Evolutionary conservation across 2,888 invertebrate species (phyloP), one percentile per base, ranked within the genome.

Genomic region (Pardosa pseudoannulata): DNA sequence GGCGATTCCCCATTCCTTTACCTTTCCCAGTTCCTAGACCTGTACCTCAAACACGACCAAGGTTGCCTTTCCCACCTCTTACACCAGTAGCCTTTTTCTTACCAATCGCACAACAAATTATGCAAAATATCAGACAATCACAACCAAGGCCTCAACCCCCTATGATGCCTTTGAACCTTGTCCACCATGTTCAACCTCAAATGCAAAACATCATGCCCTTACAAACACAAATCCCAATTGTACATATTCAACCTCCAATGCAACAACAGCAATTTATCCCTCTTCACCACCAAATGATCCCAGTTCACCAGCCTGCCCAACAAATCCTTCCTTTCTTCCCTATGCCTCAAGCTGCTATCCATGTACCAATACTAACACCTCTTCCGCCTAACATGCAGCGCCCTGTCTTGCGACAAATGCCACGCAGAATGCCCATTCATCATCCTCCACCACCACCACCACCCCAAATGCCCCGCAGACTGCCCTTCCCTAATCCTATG

Each of bases 51-150:
- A 65, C 41, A 16, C 76, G 81, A 29, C 75, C 88, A 11, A 73
- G 79, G 71, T 64, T 82, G 11, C 88, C 81, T 28, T 79, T 88
- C 74, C 88, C 88, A 32, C 82, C 82, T 13, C 71, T 82, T n/a
- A 74, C 82, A 28, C 88, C 88, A 19, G 82, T 82, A n/a, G 82
- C 81, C 5, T 82, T 82, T 29, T 82, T 82, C 79, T 41, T 88
- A 1, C 88, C 88, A 2, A 79, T 88, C 11, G 88, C 79, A 11
- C 88, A 82, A 39, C 88, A 82, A 36, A 88, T 82, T 27, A 88
- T 88, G 88, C 88, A 79, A 50, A 82, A 74, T 28, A 82, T 82
- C 29, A 79, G 76, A 16, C 74, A 75, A 5, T 16, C 82, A 0
- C 71, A 76, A 16, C 82, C 88, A 9, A 68, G 81, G 19, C 50